Base-by-base conservation (phyloP, 2,888 invertebrate species). In the Andrena praecox region DNA sequence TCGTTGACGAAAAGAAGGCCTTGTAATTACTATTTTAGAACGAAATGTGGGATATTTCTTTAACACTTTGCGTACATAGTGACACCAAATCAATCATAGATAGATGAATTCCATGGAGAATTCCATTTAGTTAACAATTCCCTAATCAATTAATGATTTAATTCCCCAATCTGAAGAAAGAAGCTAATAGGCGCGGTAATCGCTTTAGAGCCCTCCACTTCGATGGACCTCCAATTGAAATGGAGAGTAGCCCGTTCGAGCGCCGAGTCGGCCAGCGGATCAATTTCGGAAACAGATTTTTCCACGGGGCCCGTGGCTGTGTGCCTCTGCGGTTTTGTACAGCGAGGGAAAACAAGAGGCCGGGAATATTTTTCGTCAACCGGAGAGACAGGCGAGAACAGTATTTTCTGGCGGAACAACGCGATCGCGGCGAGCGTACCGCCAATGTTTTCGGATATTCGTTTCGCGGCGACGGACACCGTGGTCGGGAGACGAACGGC, bases 381-480 rank as follows among this genome's bases (percentile, higher is more conserved):
- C 35, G 16, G 56, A 52, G 35, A 75, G 77, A 75, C 78, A 71
- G 0, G 27, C 33, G 33, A 20, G 48, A 69, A 24, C 35, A 24
- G 63, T 76, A 86, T 89, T 87, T 85, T 81, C 73, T 69, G 76
- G 71, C 33, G 27, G 85, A 80, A 69, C 80, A 82, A 70, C 68
- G 50, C 20, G 59, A 2, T 12, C 24, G 56, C 56, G 66, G 68
- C 62, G 60, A 77, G 72, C 54, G 52, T 31, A 59, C 48, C 50
- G 60, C 74, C 56, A 71, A 80, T 80, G 80, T 84, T 88, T 86
- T 75, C 77, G 77, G 82, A 86, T 78, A 85, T 82, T 86, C 79
- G 82, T 75, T 83, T 80, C 77, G 71, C 50, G 31, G 42, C 67
- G 48, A 5, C 54, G 76, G 70, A 62, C 35, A 67, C 16, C 33